Evolutionary conservation across 2,888 invertebrate genomes (phyloP).

Genomic region (Eretmocerus hayati): DNA sequence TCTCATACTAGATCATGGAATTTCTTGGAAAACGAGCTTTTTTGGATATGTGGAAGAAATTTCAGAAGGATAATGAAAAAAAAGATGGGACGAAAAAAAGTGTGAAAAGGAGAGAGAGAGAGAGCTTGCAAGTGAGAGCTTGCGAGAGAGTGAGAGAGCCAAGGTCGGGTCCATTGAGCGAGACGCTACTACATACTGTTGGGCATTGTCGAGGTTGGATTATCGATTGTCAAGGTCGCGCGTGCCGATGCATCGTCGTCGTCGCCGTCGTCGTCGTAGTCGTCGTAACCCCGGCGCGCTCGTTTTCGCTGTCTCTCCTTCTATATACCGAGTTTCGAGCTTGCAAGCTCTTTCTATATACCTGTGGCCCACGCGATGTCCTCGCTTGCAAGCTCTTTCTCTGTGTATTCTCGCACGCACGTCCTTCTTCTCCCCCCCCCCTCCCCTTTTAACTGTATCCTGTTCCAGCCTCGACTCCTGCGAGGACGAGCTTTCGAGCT

Average conservation of each 20-base stretch:
- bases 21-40: too few relatives aligned
- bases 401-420: neutral
- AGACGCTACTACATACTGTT: slow-evolving; percentile 5
- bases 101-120: neutral
- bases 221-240: slow-evolving; percentile 25
- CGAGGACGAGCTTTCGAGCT: neutral
- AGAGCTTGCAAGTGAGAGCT: neutral
- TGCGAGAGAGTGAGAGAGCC: too few relatives aligned
- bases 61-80: too few relatives aligned
- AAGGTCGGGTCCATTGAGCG: slow-evolving; percentile 24
- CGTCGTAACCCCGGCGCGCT: neutral
- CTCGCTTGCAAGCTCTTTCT: neutral
- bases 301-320: too few relatives aligned
- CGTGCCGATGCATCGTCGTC: slow-evolving; percentile 21
- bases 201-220: slow-evolving; percentile 18
- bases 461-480: neutral
- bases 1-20: too few relatives aligned
- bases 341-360: too few relatives aligned
- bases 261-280: neutral
- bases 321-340: too few relatives aligned
- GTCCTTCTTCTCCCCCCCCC: neutral
- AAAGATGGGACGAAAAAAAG: too few relatives aligned
- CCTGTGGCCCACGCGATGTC: too few relatives aligned
- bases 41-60: too few relatives aligned
- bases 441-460: too few relatives aligned